These are phyloP conservation scores for Empis livida DNA, from an alignment of 2,888 invertebrate species.

Conservation along the genomic window DNA sequence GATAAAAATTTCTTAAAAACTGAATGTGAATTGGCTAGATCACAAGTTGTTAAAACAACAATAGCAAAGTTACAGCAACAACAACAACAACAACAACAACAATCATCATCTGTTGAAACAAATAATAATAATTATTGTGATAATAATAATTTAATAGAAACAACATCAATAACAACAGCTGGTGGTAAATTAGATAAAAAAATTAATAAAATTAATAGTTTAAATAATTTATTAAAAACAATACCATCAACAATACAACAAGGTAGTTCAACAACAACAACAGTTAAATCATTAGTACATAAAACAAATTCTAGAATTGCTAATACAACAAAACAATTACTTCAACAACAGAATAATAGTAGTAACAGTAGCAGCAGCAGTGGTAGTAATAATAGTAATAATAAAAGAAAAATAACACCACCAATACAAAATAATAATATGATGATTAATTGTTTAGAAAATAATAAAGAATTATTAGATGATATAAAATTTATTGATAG, in stretches of 20 bases:
- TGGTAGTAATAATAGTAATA: slow-evolving; percentile 21
- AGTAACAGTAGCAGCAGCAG: slow-evolving; percentile 18
- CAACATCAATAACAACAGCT: not conserved
- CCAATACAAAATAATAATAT: slow-evolving; percentile 7
- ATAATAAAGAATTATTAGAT: slow-evolving; percentile 11
- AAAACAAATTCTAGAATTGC: slow-evolving; percentile 6
- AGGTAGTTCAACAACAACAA: not conserved
- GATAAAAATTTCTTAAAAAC: slow-evolving; percentile 32
- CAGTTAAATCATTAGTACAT: slow-evolving; percentile 15
- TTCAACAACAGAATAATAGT: slow-evolving; percentile 12
- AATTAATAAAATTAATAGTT: slow-evolving; percentile 1
- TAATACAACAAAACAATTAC: slow-evolving; percentile 2
- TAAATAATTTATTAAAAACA: not conserved
- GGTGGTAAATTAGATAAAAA: not conserved
- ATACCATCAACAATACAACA: not conserved
- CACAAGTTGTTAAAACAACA: slow-evolving; percentile 22
- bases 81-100: slow-evolving; percentile 7
- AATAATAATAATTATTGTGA: slow-evolving; percentile 4
- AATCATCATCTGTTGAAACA: slow-evolving; percentile 7
- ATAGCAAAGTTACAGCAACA: slow-evolving; percentile 7
- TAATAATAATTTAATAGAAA: slow-evolving; percentile 14
- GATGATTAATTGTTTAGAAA: slow-evolving; percentile 10
- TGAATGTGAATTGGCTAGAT: slow-evolving; percentile 33
- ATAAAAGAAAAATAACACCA: not conserved
- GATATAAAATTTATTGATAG: slow-evolving; percentile 19